Conservation (phyloP, 2,888 invertebrate species). For the Dolichopus griseipennis region DNA sequence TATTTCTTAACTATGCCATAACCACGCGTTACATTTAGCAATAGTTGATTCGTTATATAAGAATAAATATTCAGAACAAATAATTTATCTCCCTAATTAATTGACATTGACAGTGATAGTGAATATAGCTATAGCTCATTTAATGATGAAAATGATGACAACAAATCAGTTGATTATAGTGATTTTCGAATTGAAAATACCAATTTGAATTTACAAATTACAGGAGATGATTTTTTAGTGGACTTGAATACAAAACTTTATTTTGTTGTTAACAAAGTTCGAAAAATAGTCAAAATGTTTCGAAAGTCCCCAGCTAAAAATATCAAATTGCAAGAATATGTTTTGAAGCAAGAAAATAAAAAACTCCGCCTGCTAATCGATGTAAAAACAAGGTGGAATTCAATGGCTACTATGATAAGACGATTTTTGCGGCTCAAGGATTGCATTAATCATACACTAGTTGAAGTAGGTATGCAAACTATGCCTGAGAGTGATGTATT, state of each 20-base stretch:
- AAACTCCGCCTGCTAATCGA: conserved; percentile 10
- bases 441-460: conserved; percentile 9
- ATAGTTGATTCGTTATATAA: conserved; percentile 11
- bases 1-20: conserved; percentile 11
- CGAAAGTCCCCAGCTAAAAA: conserved; percentile 12
- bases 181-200: too few relatives aligned
- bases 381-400: conserved; percentile 12
- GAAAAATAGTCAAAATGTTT: conserved; percentile 7
- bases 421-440: conserved; percentile 9
- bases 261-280: conserved; percentile 9
- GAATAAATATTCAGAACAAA: too few relatives aligned
- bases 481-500: too few relatives aligned
- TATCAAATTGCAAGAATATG: conserved; percentile 13
- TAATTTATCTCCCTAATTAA: not conserved
- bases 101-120: not conserved
- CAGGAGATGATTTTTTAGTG: conserved; percentile 9
- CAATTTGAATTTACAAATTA: conserved; percentile 7
- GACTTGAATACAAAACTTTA: not conserved
- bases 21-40: conserved; percentile 10
- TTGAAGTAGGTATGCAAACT: too few relatives aligned
- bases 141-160: conserved; percentile 6
- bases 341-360: conserved; percentile 11
- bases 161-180: not conserved
- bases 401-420: conserved; percentile 12
- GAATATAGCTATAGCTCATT: conserved; percentile 2